Base-by-base conservation (phyloP, 2,797 vertebrate genomes). In the Etheostoma nigrum region DNA sequence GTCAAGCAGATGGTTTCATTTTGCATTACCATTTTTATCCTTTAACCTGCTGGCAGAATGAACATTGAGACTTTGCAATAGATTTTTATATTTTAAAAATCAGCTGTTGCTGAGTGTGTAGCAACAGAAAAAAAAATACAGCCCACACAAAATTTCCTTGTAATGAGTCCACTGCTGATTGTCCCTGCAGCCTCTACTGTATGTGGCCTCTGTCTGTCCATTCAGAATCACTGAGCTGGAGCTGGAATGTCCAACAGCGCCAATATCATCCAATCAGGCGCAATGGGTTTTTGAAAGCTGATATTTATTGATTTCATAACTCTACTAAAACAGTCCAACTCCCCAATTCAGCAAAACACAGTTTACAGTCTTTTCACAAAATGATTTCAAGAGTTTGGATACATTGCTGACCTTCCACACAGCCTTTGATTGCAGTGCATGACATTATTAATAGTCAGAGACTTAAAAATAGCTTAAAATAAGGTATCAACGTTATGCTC, bases 11-110 rank as follows among this genome's bases (percentile, higher is more conserved):
- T 78, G 72, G 58, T 33, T 33, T 77, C 1, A 59, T 65, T 82
- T 75, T 70, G 51, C 60, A 72, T 65, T 44, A 76, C 40, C 13
- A 4, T 84, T 81, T 88, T 89, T 83, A 62, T 76, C 33, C 40
- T 77, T 68, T n/a, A 75, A 85, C 77, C 72, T 16, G 15, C 4
- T 5, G 61, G 73, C 45, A 67, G 14, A 51, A 18, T 0, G 2
- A 58, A 25, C 3, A 23, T 15, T 1, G 5, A 64, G 4, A 52
- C 71, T 78, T 86, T 89, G 85, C 75, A 87, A 89, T 70, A 54
- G 71, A 66, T 53, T 58, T 79, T 15, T 15, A 15, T 3, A 13
- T 21, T 13, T 48, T 70, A 9, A 9, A 36, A 36, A 40, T 40
- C 19, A 47, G 47, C n/a, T 68, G 18, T 51, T 71, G 12, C 62